Conservation (phyloP, 2,797 vertebrate species). For the Cetoscarus ocellatus region DNA sequence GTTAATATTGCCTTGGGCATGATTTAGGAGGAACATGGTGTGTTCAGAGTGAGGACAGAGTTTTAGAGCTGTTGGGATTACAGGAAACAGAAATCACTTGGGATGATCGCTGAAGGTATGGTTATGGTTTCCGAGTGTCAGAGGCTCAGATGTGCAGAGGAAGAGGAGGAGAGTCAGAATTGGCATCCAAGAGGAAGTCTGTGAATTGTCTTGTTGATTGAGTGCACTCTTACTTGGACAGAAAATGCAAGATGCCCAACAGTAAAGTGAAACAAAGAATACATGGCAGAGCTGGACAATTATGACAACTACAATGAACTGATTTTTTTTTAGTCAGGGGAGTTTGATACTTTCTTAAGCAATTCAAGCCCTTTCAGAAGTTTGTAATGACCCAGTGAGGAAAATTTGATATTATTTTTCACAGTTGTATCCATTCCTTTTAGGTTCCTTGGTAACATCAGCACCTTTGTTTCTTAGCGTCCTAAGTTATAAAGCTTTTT, state of each 20-base stretch:
- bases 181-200: conserved; percentile 25
- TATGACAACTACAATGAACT: conserved; percentile 1
- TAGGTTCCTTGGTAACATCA: no score
- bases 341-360: no score
- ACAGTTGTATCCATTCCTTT: no score
- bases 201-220: conserved; percentile 17
- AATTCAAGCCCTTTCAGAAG: no score
- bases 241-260: conserved; percentile 38
- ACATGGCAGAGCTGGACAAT: conserved; percentile 10
- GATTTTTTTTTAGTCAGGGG: conserved; percentile 7
- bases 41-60: conserved; percentile 63
- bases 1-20: conserved; percentile 38
- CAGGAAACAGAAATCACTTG: conserved; percentile 62
- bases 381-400: no score
- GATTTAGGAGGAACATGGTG: conserved; percentile 39
- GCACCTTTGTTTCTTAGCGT: no score
- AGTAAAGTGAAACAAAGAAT: conserved; percentile 40
- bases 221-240: conserved; percentile 49
- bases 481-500: no score
- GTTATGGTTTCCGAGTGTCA: conserved; percentile 48
- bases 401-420: no score
- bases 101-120: conserved; percentile 38
- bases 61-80: conserved; percentile 44
- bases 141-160: conserved; percentile 12
- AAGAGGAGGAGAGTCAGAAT: conserved; percentile 36